phyloP scores from a whole-genome alignment of 2,888 invertebrate genomes.

The Zaprionus bogoriensis region DNA sequence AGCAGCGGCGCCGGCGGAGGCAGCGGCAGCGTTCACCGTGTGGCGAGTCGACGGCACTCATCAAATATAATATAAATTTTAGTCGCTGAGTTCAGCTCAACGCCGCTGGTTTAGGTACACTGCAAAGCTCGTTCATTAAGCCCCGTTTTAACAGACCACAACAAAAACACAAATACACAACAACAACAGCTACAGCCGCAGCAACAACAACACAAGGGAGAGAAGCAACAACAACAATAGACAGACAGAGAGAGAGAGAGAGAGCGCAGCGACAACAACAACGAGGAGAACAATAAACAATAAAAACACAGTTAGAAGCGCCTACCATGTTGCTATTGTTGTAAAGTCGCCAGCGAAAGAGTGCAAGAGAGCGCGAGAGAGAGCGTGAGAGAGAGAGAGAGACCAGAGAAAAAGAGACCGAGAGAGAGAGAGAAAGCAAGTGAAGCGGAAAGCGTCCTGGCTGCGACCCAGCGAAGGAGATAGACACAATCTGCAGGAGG shows the following conservation, averaged over 20 bases:
- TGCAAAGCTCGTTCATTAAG: conserved; percentile 39
- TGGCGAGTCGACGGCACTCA: conserved; percentile 56
- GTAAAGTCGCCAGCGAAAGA: background rate
- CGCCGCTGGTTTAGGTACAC: conserved; percentile 63
- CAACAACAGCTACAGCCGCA: background rate
- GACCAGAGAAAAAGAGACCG: background rate
- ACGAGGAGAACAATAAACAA: conserved; percentile 17
- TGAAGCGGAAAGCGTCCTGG: background rate
- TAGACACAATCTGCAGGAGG: background rate
- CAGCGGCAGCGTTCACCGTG: conserved; percentile 35
- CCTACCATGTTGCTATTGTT: conserved; percentile 21
- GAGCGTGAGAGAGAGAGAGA: background rate
- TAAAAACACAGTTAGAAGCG: conserved; percentile 12
- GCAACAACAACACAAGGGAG: conserved; percentile 3
- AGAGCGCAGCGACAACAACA: conserved; percentile 1
- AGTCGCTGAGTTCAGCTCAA: conserved; percentile 80
- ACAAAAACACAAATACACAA: conserved; percentile 13
- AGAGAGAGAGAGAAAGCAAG: background rate
- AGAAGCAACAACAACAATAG: conserved; percentile 10
- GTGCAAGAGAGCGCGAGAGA: background rate
- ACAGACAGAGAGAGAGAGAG: background rate
- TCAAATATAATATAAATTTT: conserved; percentile 72
- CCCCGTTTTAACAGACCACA: conserved; percentile 11
- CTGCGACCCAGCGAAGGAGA: background rate
- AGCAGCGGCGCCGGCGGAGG: conserved; percentile 2